Conservation (phyloP, 1,140 invertebrate species). For the Anoplophora glabripennis region DNA sequence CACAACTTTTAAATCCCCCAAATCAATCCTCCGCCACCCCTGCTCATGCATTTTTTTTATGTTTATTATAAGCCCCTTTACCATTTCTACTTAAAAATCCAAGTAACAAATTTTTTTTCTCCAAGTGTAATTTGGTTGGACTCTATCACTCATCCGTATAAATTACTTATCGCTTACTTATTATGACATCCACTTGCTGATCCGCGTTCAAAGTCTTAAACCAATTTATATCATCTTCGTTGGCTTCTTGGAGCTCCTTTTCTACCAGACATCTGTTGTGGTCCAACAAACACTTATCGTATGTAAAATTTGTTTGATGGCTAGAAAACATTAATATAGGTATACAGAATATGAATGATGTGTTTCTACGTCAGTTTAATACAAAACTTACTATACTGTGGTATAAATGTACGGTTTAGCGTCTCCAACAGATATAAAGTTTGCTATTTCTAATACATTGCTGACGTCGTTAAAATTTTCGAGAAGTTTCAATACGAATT, state of each 20-base stretch:
- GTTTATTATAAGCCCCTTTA: no score
- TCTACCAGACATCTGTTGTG: slow-evolving; percentile 8
- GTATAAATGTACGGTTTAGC: slow-evolving; percentile 1
- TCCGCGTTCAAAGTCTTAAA: slow-evolving; percentile 2
- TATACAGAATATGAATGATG: no score
- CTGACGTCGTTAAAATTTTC: background rate
- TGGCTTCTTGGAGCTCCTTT: slow-evolving; percentile 7
- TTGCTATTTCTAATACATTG: background rate
- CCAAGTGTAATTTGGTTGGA: no score
- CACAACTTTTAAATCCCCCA: no score
- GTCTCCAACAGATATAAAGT: background rate
- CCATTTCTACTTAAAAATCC: no score
- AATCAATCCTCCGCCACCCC: no score
- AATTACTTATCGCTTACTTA: no score
- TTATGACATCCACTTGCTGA: background rate
- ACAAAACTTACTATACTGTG: background rate
- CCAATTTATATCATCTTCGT: slow-evolving; percentile 4
- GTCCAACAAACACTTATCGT: slow-evolving; percentile 9
- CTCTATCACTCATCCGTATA: no score
- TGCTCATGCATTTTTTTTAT: no score
- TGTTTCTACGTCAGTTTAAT: no score
- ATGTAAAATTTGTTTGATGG: slow-evolving; percentile 9
- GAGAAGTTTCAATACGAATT: background rate
- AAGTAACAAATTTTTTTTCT: no score
- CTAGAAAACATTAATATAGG: no score